Evolutionary conservation across 2,797 vertebrate genomes (phyloP).

Genomic region (Hyperoplus lanceolatus): DNA sequence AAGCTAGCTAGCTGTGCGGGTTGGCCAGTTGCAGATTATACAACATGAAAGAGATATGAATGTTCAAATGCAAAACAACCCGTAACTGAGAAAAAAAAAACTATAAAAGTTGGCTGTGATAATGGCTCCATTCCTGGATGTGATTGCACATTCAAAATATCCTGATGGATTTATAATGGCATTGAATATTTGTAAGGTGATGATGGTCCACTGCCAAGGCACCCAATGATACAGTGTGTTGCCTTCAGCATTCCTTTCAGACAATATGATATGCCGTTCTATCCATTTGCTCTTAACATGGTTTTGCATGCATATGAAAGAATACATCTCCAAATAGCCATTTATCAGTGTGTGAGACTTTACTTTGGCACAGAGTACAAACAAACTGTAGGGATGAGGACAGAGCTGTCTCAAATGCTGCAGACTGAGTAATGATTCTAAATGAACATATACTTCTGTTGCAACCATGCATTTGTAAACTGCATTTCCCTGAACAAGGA

Average conservation of each 20-base stretch:
- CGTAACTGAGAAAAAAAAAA: constrained; percentile 24
- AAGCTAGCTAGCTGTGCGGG: constrained; percentile 33
- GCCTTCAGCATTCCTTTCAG: constrained; percentile 60
- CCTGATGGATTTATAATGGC: constrained; percentile 70
- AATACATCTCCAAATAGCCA: constrained; percentile 32
- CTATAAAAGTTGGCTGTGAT: constrained; percentile 46
- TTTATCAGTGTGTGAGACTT: constrained; percentile 65
- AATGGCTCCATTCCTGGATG: constrained; percentile 51
- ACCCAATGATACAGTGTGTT: constrained; percentile 47
- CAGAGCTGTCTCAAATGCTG: constrained; percentile 14
- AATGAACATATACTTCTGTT: constrained; percentile 41
- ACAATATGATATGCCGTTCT: constrained; percentile 60
- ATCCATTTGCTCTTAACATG: constrained; percentile 32
- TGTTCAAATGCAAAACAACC: constrained; percentile 29
- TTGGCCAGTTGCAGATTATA: not conserved
- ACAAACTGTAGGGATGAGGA: constrained; percentile 21
- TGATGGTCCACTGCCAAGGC: constrained; percentile 77
- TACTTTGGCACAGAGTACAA: constrained; percentile 50
- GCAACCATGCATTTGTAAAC: constrained; percentile 43
- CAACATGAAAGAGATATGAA: constrained; percentile 31
- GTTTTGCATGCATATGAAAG: constrained; percentile 42
- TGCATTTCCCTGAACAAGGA: constrained; percentile 13
- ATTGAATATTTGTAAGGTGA: constrained; percentile 55
- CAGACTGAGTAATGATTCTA: constrained; percentile 30
- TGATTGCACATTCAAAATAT: constrained; percentile 37